Percentiles rank a stretch among this genome's conserved stretches.
These are phyloP conservation scores for Harmothoe impar DNA, from an alignment of 2,888 invertebrate species.

Conservation along the genomic window DNA sequence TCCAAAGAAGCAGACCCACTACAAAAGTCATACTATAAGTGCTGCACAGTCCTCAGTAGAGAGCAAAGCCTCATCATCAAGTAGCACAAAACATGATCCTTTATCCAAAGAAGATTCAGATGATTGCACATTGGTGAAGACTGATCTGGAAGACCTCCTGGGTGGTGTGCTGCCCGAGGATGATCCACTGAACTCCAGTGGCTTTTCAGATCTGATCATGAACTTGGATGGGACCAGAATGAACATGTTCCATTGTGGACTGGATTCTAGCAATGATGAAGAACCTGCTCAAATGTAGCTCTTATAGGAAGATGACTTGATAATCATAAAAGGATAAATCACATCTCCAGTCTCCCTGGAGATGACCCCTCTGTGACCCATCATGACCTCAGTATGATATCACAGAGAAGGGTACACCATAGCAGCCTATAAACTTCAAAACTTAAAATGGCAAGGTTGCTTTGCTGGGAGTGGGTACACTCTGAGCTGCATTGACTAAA, in stretches of 20 bases:
- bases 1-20: not conserved
- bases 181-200: not conserved
- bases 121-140: not conserved
- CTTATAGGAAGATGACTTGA: no score
- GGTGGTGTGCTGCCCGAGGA: not conserved
- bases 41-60: not conserved
- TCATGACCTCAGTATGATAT: no score
- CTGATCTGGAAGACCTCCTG: not conserved
- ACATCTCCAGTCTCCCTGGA: no score
- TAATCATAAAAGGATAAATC: no score
- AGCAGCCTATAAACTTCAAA: no score
- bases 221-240: not conserved
- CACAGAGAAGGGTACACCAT: no score
- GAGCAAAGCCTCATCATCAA: not conserved
- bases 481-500: no score
- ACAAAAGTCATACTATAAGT: not conserved
- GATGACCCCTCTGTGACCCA: no score
- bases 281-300: not conserved
- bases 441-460: no score
- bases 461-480: no score
- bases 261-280: not conserved
- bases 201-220: not conserved
- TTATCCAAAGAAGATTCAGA: not conserved
- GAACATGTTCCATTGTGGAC: not conserved
- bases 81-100: not conserved